Evolutionary conservation across 2,888 invertebrate species (phyloP).

Genomic region (Taphrorychus bicolor): DNA sequence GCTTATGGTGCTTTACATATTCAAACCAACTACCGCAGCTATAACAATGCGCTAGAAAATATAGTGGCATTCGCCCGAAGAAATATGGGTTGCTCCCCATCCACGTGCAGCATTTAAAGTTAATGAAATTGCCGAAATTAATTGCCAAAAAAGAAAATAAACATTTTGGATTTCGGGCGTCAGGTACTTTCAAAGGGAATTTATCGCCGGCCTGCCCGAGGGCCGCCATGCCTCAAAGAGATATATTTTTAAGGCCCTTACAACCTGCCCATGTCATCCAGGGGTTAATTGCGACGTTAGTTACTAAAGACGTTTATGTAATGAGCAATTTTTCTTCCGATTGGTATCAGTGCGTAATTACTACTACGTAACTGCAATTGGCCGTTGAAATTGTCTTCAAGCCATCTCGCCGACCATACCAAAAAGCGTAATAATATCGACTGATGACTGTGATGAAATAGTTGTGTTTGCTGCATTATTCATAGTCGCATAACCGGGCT

Average conservation of each 20-base stretch:
- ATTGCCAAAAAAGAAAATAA: constrained; percentile 16
- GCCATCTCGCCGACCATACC: background rate
- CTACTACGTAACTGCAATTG: background rate
- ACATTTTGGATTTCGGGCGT: constrained; percentile 6
- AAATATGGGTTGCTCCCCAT: constrained; percentile 24
- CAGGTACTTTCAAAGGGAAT: constrained; percentile 18
- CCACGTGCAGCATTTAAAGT: constrained; percentile 17
- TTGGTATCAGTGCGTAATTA: background rate
- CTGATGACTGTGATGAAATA: background rate
- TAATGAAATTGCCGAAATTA: constrained; percentile 30
- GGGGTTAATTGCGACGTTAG: background rate
- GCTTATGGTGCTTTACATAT: no score
- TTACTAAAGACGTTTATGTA: background rate
- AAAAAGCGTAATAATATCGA: background rate
- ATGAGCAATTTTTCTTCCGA: background rate
- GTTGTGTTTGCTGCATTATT: background rate
- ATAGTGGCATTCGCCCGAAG: constrained; percentile 18
- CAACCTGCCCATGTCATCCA: background rate
- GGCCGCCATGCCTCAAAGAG: constrained; percentile 1
- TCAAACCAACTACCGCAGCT: background rate
- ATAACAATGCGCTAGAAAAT: constrained; percentile 2
- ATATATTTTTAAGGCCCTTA: background rate
- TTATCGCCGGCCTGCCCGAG: constrained; percentile 1
- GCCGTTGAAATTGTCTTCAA: background rate
- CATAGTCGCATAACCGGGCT: background rate